Evolutionary conservation across 1,140 invertebrate species (phyloP), one percentile per base, ranked within the genome.

Genomic region (Lamellibrachia luymesi): DNA sequence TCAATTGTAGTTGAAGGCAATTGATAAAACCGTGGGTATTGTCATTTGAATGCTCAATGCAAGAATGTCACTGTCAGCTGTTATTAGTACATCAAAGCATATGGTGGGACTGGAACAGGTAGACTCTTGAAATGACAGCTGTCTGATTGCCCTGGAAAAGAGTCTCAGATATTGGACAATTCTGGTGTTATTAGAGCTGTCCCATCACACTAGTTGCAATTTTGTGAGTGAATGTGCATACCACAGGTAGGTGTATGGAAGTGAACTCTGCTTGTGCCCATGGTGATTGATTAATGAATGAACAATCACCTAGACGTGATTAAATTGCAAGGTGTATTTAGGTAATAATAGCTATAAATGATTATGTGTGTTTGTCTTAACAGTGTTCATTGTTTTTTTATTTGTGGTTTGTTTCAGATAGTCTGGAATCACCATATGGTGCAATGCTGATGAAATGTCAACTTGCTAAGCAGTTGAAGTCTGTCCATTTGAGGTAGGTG

Each of bases 381-480:
- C 22, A 17, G 4, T 92, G 90, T n/a, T n/a, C 7, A 7, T 38
- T 93, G 13, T 52, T 56, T 27, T 38, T 52, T 10, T 49, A 17
- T 93, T 38, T 93, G 51, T 93, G 51, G 51, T 93, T 17, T 13
- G n/a, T 90, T 38, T 64, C 92, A 94, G 95, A 95, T 93, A 94
- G 93, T 50, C 80, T 93, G 50, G 97, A 97, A 94, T 96, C 97
- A 94, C 97, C 98, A 64, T 98, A 98, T 94, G 97, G 97, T 95
- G 96, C 98, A 50, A 98, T 99, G 93, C 96, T 99, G 51, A 97
- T 98, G 94, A 97, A 97, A 94, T 98, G 98, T 96, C 97, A 97
- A 7, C 95, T 99, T 22, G 98, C 98, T 2, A 97, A 97, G 94
- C 98, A 98, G 94, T 97, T 99, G 93, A 98, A 98, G 95, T 97